Evolutionary conservation across 1,140 invertebrate species (phyloP).

Genomic region (Pomacea maculata): DNA sequence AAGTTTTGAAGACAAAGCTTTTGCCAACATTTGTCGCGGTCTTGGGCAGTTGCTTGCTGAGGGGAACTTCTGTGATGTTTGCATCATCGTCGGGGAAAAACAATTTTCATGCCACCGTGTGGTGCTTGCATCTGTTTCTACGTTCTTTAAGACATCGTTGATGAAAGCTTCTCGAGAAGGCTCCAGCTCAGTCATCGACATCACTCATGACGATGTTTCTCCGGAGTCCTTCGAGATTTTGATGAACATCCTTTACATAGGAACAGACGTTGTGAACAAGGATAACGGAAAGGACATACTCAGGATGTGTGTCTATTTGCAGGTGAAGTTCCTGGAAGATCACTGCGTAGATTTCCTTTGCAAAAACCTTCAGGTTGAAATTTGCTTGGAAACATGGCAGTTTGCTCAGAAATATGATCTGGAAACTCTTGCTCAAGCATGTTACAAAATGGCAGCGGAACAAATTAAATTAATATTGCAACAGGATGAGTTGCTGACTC

Average conservation of each 20-base stretch:
- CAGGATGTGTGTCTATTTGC: slow-evolving; percentile 11
- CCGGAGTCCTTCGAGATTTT: slow-evolving; percentile 3
- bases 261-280: not conserved
- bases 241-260: slow-evolving; percentile 9
- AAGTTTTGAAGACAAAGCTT: not conserved
- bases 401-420: slow-evolving; percentile 12
- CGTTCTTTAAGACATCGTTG: not conserved
- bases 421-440: not conserved
- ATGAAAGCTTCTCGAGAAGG: not conserved
- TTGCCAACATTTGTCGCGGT: not conserved
- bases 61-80: not conserved
- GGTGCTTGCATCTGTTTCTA: slow-evolving; percentile 5
- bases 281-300: not conserved
- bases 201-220: slow-evolving; percentile 8
- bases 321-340: slow-evolving; percentile 15
- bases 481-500: not conserved
- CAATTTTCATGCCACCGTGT: slow-evolving; percentile 7
- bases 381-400: slow-evolving; percentile 2
- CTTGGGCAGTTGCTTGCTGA: not conserved
- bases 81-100: not conserved
- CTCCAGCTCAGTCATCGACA: not conserved
- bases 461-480: not conserved
- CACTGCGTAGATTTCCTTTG: not conserved
- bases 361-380: not conserved
- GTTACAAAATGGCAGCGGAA: not conserved